phyloP scores from a whole-genome alignment of 2,113 vertebrate genomes.

The Morone chrysops region DNA sequence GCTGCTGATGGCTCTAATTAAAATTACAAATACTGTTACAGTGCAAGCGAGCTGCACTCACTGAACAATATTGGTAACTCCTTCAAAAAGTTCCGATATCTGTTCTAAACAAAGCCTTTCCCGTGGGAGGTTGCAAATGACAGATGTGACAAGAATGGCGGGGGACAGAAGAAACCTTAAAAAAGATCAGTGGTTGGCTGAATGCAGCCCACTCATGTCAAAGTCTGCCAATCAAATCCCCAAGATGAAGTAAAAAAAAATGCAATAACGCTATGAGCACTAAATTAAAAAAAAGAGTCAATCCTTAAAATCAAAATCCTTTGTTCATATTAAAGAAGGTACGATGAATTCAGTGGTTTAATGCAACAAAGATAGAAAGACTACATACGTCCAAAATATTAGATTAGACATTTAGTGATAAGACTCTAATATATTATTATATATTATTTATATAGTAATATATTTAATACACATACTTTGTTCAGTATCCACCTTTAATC shows the following conservation, averaged over 20 bases:
- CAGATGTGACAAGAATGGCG: constrained; percentile 80
- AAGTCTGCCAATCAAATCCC: constrained; percentile 71
- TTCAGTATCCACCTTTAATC: background rate
- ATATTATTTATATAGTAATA: background rate
- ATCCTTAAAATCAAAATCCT: constrained; percentile 20
- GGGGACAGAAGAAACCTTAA: constrained; percentile 77
- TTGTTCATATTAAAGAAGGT: constrained; percentile 10
- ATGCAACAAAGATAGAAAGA: background rate
- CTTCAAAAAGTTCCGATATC: constrained; percentile 70
- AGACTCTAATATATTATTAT: background rate
- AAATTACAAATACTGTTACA: constrained; percentile 50
- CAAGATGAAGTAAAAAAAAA: constrained; percentile 26
- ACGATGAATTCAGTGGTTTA: background rate
- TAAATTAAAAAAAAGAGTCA: constrained; percentile 7
- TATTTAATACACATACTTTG: background rate
- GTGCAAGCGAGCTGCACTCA: constrained; percentile 22
- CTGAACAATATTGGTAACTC: constrained; percentile 60
- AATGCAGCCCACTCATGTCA: constrained; percentile 79
- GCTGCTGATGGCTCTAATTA: constrained; percentile 43
- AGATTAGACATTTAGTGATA: constrained; percentile 9
- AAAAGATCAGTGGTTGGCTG: constrained; percentile 77
- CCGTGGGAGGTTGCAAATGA: constrained; percentile 80
- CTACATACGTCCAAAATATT: background rate
- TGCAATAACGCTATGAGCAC: constrained; percentile 25
- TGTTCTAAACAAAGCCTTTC: constrained; percentile 79